These are phyloP conservation scores for Oryzias curvinotus DNA, from an alignment of 2,113 vertebrate genomes.

Conservation along the genomic window DNA sequence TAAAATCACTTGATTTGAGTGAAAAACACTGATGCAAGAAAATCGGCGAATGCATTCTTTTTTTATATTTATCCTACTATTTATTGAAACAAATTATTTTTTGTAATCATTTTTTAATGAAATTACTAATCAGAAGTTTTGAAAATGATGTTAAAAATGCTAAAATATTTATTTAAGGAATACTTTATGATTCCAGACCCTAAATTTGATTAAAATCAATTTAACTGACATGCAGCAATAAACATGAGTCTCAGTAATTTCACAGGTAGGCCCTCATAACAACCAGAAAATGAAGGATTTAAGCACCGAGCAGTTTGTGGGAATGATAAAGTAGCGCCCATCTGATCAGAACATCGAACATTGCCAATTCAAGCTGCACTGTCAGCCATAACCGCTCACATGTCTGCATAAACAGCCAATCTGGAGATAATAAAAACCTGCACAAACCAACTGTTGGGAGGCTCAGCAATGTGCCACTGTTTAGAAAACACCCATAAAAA, in stretches of 20 bases:
- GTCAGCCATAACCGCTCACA: conserved; percentile 12
- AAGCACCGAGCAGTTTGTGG: conserved; percentile 1
- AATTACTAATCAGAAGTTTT: too few species aligned
- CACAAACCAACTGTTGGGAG: conserved; percentile 4
- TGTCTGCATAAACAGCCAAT: conserved; percentile 39
- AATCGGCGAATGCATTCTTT: background rate
- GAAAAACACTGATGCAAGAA: background rate
- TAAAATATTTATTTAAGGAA: too few species aligned
- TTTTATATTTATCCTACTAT: too few species aligned
- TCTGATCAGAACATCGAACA: conserved; percentile 14
- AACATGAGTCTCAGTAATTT: background rate
- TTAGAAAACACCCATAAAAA: conserved; percentile 15
- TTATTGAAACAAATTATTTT: too few species aligned
- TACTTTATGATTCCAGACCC: too few species aligned
- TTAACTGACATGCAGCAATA: background rate
- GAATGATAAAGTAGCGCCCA: conserved; percentile 16
- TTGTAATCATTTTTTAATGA: too few species aligned
- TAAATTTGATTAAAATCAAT: background rate
- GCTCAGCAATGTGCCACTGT: background rate
- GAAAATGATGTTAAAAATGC: too few species aligned
- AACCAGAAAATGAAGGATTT: background rate
- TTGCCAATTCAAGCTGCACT: conserved; percentile 11
- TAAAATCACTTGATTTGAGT: background rate
- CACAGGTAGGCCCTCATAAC: background rate
- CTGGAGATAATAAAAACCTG: conserved; percentile 34